These are phyloP conservation scores for Amitus sp. DNA, from an alignment of 2,888 invertebrate genomes.

Conservation along the genomic window DNA sequence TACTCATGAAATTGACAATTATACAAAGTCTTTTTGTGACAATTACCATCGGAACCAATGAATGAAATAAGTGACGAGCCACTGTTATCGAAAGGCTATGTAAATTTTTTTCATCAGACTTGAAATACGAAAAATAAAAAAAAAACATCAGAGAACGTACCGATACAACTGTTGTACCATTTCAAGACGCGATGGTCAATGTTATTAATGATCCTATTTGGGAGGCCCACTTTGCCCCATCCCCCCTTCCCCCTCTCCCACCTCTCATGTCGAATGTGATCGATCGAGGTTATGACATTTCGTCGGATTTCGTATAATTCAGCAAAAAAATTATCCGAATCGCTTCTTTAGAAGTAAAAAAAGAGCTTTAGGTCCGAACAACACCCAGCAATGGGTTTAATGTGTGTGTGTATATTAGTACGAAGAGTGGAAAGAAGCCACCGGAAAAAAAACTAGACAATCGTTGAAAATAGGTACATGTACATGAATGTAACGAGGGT, in stretches of 20 bases:
- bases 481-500: background rate
- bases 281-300: no score
- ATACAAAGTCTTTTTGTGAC: no score
- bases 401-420: constrained; percentile 20
- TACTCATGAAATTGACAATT: no score
- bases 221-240: no score
- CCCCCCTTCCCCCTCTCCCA: no score
- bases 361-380: constrained; percentile 1
- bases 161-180: no score
- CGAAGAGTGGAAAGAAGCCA: background rate
- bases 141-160: background rate
- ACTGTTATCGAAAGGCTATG: background rate
- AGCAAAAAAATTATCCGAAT: background rate
- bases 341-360: background rate
- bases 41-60: no score
- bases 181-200: no score
- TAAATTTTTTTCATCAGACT: no score
- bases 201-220: no score
- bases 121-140: background rate
- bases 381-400: constrained; percentile 9
- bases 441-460: constrained; percentile 11
- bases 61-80: background rate
- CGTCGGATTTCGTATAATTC: no score
- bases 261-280: no score
- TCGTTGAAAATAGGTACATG: constrained; percentile 7